Evolutionary conservation across 2,113 vertebrate species (phyloP), one percentile per base, ranked within the genome.

Genomic region (Myrmophylax atrothorax): DNA sequence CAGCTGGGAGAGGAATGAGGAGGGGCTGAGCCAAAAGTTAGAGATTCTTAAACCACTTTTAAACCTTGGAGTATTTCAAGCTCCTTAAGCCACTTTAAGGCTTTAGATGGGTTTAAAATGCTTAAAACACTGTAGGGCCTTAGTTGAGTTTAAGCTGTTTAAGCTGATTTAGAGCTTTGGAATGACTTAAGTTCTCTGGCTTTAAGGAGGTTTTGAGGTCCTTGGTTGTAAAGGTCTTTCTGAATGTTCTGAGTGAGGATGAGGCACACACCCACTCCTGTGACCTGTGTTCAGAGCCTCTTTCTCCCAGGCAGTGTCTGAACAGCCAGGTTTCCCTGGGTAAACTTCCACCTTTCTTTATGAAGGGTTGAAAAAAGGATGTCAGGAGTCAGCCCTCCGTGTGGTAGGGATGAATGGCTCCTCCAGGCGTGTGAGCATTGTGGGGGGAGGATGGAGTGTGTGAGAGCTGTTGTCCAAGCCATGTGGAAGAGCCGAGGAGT

Each of bases 81-180:
- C 55, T 88, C 59, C 67, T 94, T 94, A 96, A 93, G 58, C 87
- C 82, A 94, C 89, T 96, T 96, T 67, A 89, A 78, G 75, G 89
- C 90, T 96, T 96, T 91, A 95, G 95, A 50, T 93, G 87, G 95
- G 84, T 96, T 97, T 96, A 94, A 97, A 93, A 87, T 90, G 80
- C 79, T 97, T 96, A 92, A 92, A 95, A 94, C 86, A 92, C 93
- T 95, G 93, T 89, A 92, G 90, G 93, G 86, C 70, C 90, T 93
- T 89, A 83, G 44, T 87, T 72, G 74, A 88, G 25, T 95, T 95
- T 89, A 97, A 94, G 77, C 84, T 73, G 40, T 90, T 96, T 92
- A 96, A 97, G 89, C 90, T 93, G 96, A 94, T 97, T 97, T 89
- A 83, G 83, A 87, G 92, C 87, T 96, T 91, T 93, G 69, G 73